Conservation (phyloP, 1,140 invertebrate species). For the Agraylea sexmaculata region DNA sequence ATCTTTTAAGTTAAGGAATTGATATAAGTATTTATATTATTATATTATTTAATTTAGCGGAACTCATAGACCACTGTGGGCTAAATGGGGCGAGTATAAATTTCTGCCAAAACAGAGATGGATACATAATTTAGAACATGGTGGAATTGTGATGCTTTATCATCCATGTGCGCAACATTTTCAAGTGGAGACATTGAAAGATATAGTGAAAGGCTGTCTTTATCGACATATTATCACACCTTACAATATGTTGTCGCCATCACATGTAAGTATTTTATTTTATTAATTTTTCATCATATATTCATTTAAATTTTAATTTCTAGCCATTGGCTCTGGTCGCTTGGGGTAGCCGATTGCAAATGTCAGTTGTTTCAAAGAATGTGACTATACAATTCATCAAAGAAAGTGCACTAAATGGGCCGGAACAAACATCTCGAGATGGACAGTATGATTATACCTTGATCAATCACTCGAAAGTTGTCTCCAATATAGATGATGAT, state of each 20-base stretch:
- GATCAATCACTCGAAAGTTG: constrained; percentile 38
- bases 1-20: constrained; percentile 6
- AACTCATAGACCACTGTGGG: constrained; percentile 67
- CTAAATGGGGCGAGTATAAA: constrained; percentile 70
- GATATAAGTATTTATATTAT: not conserved
- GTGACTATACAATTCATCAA: constrained; percentile 52
- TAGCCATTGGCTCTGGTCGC: constrained; percentile 64
- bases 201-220: constrained; percentile 56
- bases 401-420: constrained; percentile 50
- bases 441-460: constrained; percentile 50
- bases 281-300: constrained; percentile 2
- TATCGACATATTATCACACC: constrained; percentile 74
- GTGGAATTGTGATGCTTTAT: constrained; percentile 73
- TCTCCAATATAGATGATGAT: constrained; percentile 40
- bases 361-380: constrained; percentile 53
- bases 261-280: constrained; percentile 42
- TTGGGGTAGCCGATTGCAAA: constrained; percentile 63
- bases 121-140: constrained; percentile 79
- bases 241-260: constrained; percentile 45
- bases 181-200: constrained; percentile 51
- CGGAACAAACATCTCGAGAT: constrained; percentile 46
- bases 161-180: constrained; percentile 71
- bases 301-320: constrained; percentile 25
- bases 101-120: constrained; percentile 74
- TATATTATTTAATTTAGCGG: constrained; percentile 46